Percentiles rank a stretch among this genome's conserved stretches.
phyloP scores from a whole-genome alignment of 2,888 invertebrate species.

The Rhodophaea formosa region DNA sequence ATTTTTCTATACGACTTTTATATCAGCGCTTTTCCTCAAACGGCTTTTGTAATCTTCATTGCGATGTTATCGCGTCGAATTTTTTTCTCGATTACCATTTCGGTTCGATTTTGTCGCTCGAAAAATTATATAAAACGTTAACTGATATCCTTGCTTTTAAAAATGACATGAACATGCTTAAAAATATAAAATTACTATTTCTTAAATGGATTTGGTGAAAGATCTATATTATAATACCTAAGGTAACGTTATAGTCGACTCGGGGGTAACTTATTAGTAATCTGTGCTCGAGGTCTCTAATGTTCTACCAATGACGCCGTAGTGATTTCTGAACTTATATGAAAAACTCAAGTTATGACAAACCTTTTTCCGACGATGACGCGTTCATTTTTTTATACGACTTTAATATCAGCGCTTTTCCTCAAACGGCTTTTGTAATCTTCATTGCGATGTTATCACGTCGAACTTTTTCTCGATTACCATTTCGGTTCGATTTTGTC shows the following conservation, averaged over 20 bases:
- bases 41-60: conserved; percentile 14
- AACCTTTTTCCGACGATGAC: conserved; percentile 28
- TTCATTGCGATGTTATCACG: conserved; percentile 17
- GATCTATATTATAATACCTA: conserved; percentile 69
- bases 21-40: conserved; percentile 6
- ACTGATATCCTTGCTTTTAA: conserved; percentile 1
- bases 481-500: conserved; percentile 10
- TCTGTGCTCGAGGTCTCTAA: conserved; percentile 61
- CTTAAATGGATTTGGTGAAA: no score
- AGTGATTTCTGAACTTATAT: conserved; percentile 50
- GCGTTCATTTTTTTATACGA: conserved; percentile 23
- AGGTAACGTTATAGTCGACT: conserved; percentile 63
- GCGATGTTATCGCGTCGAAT: conserved; percentile 7
- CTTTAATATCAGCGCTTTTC: conserved; percentile 11
- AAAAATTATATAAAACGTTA: conserved; percentile 6
- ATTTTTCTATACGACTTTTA: conserved; percentile 14
- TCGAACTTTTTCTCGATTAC: conserved; percentile 5
- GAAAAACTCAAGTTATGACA: conserved; percentile 50
- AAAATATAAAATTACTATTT: no score
- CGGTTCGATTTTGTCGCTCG: conserved; percentile 4
- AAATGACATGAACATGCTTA: neutral
- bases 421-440: conserved; percentile 7
- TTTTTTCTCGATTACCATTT: conserved; percentile 11
- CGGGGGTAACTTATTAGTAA: no score
- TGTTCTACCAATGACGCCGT: conserved; percentile 47